A percentile compares a stretch with the other conserved stretches of the same genome.
Evolutionary conservation across 2,888 invertebrate species (phyloP).

Genomic region (Cybosia mesomella): DNA sequence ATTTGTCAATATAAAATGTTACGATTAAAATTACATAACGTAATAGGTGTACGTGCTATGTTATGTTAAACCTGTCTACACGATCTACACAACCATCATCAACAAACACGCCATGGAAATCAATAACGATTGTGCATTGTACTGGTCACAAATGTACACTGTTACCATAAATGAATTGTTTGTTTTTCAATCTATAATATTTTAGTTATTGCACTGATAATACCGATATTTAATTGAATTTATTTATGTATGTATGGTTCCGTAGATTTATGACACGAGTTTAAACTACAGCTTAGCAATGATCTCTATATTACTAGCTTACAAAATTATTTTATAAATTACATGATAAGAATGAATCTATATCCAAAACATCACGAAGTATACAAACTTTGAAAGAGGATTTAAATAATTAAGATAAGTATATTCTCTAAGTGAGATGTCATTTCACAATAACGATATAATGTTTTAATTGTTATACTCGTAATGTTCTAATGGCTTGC

Average conservation of each 20-base stretch:
- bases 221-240: constrained; percentile 35
- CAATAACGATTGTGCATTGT: constrained; percentile 56
- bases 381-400: neutral
- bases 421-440: neutral
- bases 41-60: constrained; percentile 40
- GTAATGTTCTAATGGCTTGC: no score
- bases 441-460: neutral
- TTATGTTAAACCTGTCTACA: constrained; percentile 42
- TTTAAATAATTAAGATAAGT: neutral
- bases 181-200: constrained; percentile 45
- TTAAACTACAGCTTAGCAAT: no score
- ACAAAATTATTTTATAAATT: neutral
- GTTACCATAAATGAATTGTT: constrained; percentile 30
- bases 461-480: neutral
- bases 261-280: constrained; percentile 30
- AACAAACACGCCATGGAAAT: constrained; percentile 63
- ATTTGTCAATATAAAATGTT: constrained; percentile 33
- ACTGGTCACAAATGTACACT: constrained; percentile 47
- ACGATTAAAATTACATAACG: constrained; percentile 41
- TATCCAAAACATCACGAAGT: neutral
- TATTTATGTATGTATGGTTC: constrained; percentile 37
- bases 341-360: no score
- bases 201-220: constrained; percentile 49
- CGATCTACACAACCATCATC: constrained; percentile 59
- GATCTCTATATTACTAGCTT: no score